These are phyloP conservation scores for Hydrozoanthus tunicans DNA, from an alignment of 64 coral and sea anemone species.

Conservation along the genomic window DNA sequence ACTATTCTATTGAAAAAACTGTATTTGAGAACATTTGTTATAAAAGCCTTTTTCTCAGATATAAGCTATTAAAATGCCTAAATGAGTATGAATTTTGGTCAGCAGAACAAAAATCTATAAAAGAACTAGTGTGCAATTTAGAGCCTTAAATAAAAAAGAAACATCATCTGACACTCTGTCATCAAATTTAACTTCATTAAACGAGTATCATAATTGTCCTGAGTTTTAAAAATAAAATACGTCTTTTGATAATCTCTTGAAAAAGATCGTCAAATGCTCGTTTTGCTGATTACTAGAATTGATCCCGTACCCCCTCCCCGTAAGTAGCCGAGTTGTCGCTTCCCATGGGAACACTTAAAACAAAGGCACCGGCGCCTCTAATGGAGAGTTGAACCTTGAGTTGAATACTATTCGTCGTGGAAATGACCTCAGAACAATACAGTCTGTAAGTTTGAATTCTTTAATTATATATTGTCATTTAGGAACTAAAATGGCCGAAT, in stretches of 20 bases:
- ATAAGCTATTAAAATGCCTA: neutral
- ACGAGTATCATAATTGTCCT: slow-evolving; percentile 5
- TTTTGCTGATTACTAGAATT: too few relatives aligned
- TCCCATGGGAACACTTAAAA: slow-evolving; percentile 33
- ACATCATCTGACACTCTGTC: neutral
- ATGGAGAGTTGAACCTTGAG: neutral
- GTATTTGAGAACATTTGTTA: too few relatives aligned
- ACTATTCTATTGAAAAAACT: too few relatives aligned
- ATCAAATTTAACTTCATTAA: neutral
- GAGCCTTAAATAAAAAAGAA: neutral
- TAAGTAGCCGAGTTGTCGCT: neutral
- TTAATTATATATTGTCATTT: slow-evolving; percentile 10
- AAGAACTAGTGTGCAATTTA: neutral
- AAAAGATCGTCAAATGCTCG: too few relatives aligned
- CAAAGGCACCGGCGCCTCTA: neutral
- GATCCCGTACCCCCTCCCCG: neutral
- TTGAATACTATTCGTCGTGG: slow-evolving; percentile 21
- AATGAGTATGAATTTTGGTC: slow-evolving; percentile 1
- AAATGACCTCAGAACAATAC: slow-evolving; percentile 61
- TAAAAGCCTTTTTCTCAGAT: too few relatives aligned
- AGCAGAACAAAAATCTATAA: neutral
- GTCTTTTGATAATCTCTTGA: neutral
- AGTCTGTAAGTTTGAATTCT: slow-evolving; percentile 55
- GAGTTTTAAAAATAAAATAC: neutral
- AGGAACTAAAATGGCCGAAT: slow-evolving; percentile 44